Conservation (phyloP, 2,113 vertebrate genomes). For the Pangasianodon hypophthalmus region DNA sequence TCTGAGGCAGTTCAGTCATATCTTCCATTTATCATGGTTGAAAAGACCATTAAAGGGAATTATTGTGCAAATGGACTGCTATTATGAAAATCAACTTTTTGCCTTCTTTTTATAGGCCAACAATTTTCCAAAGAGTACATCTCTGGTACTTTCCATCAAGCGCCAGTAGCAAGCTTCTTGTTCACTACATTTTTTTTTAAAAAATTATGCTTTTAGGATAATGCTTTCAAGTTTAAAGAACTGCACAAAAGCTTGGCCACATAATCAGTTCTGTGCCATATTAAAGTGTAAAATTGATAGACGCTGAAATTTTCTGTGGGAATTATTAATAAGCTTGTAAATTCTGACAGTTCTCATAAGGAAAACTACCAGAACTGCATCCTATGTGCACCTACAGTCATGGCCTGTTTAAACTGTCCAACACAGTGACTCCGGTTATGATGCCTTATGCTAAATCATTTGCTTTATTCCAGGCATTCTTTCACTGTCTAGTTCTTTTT, state of each 20-base stretch:
- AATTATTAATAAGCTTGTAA: background rate
- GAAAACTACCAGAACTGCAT: background rate
- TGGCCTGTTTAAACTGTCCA: background rate
- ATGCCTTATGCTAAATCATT: background rate
- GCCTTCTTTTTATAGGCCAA: background rate
- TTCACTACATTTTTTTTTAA: background rate
- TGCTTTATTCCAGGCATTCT: background rate
- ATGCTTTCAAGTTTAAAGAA: background rate
- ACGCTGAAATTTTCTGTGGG: background rate
- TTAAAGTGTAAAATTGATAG: background rate
- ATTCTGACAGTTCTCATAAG: too few relatives aligned
- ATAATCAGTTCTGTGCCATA: background rate
- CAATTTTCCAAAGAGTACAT: background rate
- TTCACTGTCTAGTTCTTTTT: background rate
- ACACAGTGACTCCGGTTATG: background rate
- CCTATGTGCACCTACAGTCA: background rate
- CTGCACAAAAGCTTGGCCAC: background rate
- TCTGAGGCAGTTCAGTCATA: background rate
- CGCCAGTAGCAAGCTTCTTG: background rate
- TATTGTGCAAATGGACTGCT: background rate
- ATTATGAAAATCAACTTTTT: background rate
- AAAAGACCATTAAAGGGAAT: constrained; percentile 3
- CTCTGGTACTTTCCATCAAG: background rate
- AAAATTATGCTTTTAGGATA: background rate
- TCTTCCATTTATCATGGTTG: background rate